phyloP scores from a whole-genome alignment of 1,140 invertebrate species.

The Aphelenchoides fujianensis region DNA sequence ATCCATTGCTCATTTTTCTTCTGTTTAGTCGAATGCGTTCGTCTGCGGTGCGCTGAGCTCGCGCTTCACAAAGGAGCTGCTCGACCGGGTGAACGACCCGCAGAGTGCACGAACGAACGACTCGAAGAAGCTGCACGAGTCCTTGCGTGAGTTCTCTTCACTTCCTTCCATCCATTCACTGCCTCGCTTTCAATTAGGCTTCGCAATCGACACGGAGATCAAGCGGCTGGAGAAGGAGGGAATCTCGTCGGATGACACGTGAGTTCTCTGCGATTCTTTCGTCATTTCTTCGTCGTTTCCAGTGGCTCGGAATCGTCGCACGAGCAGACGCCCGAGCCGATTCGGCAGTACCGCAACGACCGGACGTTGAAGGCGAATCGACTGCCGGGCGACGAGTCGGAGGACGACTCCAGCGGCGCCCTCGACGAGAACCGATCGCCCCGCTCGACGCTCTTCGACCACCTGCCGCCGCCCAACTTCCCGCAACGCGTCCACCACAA shows the following conservation, averaged over 20 bases:
- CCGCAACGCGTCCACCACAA: neutral
- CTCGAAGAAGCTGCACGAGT: conserved; percentile 1
- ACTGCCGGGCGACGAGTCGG: neutral
- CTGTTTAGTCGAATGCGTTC: conserved; percentile 81
- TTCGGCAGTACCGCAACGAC: neutral
- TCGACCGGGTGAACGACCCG: conserved; percentile 85
- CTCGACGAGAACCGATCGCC: neutral
- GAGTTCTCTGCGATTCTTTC: neutral
- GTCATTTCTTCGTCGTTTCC: neutral
- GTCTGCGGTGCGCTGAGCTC: conserved; percentile 71
- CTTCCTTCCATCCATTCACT: too few species aligned
- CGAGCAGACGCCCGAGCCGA: conserved; percentile 2
- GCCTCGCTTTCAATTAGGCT: too few species aligned
- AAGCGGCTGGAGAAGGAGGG: neutral
- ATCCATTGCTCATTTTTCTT: too few species aligned
- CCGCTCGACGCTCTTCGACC: neutral
- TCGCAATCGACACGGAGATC: neutral
- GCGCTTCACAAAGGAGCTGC: conserved; percentile 81
- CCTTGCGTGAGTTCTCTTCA: conserved; percentile 4
- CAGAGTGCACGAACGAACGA: conserved; percentile 13
- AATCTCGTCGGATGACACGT: neutral
- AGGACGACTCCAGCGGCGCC: neutral
- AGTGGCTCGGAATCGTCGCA: conserved; percentile 8
- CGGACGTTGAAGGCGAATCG: neutral
- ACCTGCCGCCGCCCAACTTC: neutral